Conservation (phyloP, 2,888 invertebrate species). For the Mythimna impura region DNA sequence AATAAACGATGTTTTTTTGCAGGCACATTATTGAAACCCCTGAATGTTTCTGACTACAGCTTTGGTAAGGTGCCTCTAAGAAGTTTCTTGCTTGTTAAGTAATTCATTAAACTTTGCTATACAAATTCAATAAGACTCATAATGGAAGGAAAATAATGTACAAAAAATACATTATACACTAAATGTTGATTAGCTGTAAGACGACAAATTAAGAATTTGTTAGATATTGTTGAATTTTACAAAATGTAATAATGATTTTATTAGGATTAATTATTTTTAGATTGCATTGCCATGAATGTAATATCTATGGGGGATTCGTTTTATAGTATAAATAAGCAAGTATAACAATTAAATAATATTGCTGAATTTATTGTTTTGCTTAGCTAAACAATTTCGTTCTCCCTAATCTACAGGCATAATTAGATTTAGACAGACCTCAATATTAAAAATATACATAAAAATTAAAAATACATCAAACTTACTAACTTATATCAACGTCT, state of each 20-base stretch:
- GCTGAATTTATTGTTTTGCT: constrained; percentile 36
- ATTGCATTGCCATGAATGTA: constrained; percentile 79
- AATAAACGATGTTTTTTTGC: constrained; percentile 29
- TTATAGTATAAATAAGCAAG: constrained; percentile 74
- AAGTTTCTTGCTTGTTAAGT: constrained; percentile 28
- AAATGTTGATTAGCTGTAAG: constrained; percentile 78
- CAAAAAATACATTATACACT: constrained; percentile 78
- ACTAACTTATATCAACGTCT: no score
- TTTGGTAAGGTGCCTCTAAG: constrained; percentile 29
- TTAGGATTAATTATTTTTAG: constrained; percentile 74
- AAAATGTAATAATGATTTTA: constrained; percentile 74
- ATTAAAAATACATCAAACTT: no score
- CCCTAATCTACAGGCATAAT: neutral
- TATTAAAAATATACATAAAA: neutral
- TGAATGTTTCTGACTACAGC: constrained; percentile 33
- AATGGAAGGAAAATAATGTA: constrained; percentile 73
- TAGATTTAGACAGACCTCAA: neutral
- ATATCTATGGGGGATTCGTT: constrained; percentile 78
- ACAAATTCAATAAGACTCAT: constrained; percentile 49
- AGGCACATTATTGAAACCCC: constrained; percentile 23
- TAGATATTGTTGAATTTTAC: constrained; percentile 81
- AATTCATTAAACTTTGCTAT: constrained; percentile 40
- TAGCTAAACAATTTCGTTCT: neutral
- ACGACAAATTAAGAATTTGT: constrained; percentile 76
- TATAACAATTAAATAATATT: constrained; percentile 65